Conservation (phyloP, 2,888 invertebrate species). For the Oscheius sp. region DNA sequence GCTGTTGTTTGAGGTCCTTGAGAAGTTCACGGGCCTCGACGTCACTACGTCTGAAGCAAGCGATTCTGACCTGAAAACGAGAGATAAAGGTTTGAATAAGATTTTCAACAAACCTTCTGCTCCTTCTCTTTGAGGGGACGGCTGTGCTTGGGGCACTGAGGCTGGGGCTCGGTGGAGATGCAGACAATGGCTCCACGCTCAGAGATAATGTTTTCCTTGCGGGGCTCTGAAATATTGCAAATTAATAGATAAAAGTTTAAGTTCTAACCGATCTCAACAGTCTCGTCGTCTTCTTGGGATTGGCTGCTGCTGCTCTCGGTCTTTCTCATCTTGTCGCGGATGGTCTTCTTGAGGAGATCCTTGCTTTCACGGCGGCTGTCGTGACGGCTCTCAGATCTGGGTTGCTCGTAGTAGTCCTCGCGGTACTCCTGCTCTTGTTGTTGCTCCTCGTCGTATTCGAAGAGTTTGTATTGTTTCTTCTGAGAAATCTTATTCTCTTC, state of each 20-base stretch:
- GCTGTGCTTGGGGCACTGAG: constrained; percentile 46
- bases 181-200: constrained; percentile 61
- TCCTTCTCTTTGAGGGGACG: constrained; percentile 20
- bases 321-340: background rate
- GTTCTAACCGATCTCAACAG: background rate
- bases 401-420: background rate
- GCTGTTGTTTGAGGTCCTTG: constrained; percentile 41
- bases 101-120: constrained; percentile 34
- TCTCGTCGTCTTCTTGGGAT: constrained; percentile 1
- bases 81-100: background rate
- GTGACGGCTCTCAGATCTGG: no score
- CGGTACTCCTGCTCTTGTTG: constrained; percentile 18
- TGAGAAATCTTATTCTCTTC: constrained; percentile 40
- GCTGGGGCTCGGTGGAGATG: constrained; percentile 61
- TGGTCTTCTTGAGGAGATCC: background rate
- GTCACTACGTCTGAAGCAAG: constrained; percentile 58
- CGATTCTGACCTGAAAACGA: constrained; percentile 42
- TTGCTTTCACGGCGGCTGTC: background rate
- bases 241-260: background rate
- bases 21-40: constrained; percentile 54
- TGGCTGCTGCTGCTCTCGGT: background rate
- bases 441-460: constrained; percentile 10
- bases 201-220: constrained; percentile 53
- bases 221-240: constrained; percentile 40
- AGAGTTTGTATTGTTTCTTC: constrained; percentile 46